phyloP scores from a whole-genome alignment of 2,888 invertebrate species.

The Mycalesis mineus region DNA sequence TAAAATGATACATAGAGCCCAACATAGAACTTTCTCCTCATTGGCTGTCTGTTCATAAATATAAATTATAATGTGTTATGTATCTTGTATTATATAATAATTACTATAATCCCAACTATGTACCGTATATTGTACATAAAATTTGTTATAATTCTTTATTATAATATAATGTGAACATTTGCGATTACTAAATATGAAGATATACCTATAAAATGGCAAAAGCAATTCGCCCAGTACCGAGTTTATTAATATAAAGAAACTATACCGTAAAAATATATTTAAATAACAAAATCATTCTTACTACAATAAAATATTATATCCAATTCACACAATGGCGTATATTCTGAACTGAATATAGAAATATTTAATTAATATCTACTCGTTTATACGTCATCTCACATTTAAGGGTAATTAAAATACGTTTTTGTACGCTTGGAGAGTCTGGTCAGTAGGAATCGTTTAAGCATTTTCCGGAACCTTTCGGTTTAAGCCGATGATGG shows the following conservation, averaged over 20 bases:
- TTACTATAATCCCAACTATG: too few relatives aligned
- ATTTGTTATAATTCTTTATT: too few relatives aligned
- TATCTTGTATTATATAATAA: too few relatives aligned
- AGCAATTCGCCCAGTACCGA: background rate
- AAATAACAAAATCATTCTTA: background rate
- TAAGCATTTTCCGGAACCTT: background rate
- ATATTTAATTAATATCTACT: background rate
- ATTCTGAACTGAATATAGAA: background rate
- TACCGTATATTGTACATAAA: too few relatives aligned
- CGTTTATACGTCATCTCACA: background rate
- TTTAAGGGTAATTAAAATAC: background rate
- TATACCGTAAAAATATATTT: background rate
- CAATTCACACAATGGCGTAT: background rate
- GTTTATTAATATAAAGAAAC: background rate
- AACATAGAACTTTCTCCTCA: too few relatives aligned
- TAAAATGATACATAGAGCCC: too few relatives aligned
- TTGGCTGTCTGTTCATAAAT: too few relatives aligned
- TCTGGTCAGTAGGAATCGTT: background rate
- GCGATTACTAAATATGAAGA: too few relatives aligned
- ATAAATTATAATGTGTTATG: too few relatives aligned
- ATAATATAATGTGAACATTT: too few relatives aligned
- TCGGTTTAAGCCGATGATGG: constrained; percentile 35
- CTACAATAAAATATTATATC: background rate
- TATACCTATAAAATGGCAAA: too few relatives aligned
- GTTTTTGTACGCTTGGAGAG: background rate